Base-by-base conservation (phyloP, 2,888 invertebrate genomes). In the Pardosa pseudoannulata region DNA sequence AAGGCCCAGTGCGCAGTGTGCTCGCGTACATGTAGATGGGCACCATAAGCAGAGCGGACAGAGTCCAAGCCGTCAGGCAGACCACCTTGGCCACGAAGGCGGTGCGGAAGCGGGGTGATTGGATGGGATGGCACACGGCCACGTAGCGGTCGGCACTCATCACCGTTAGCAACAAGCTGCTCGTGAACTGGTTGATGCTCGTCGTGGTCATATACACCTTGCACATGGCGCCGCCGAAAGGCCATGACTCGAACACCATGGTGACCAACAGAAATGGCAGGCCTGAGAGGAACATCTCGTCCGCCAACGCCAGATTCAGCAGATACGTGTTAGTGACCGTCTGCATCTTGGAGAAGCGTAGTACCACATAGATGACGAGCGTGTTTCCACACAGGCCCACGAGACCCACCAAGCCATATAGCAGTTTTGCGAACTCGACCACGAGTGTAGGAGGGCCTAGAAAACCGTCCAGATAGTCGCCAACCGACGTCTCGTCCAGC, bases 291-390 rank as follows among this genome's bases (percentile, higher is more conserved):
- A 97, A 97, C 91, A 96, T 96, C 91, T 97, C 97, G 91, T 97
- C 97, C 0, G 97, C 97, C 81, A 97, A 95, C 23, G 97, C 97
- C 89, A 97, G 92, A 92, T 97, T 97, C n/a, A 92, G 90, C 89
- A 97, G 97, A 92, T 97, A 97, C 94, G 96, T 96, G 91, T 97
- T 97, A 88, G 97, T 97, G 56, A 97, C 97, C 0, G 97, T 97
- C 91, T 97, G 97, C 97, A 97, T 97, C 92, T 97, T 97, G 81
- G 96, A 96, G 92, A 96, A 97, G 65, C 97, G 94, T 68, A 96
- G 92, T 13, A 93, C 93, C 39, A 97, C 97, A 92, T 97, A 97
- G 90, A 97, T 97, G 89, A 97, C 97, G 74, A 97, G 93, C 0
- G 96, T 96, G 92, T 97, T 97, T 39, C 97, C 97, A 23, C 96